Conservation (phyloP, 1,140 invertebrate species). For the Leptopilina clavipes region DNA sequence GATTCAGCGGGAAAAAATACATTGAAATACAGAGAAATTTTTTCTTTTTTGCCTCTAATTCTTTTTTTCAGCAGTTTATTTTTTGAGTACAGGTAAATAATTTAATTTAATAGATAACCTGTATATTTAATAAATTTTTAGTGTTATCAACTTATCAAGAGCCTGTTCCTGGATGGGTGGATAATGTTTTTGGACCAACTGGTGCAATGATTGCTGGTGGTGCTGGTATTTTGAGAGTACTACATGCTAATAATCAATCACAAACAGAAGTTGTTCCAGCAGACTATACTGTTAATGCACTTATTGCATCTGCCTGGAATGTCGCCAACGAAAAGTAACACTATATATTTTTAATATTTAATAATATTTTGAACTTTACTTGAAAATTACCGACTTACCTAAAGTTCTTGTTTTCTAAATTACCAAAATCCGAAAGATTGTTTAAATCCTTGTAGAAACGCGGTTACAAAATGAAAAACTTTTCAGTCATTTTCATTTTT, state of each 20-base stretch:
- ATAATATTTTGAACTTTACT: not conserved
- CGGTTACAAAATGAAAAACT: no score
- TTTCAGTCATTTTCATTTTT: no score
- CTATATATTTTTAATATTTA: constrained; percentile 10
- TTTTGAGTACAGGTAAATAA: not conserved
- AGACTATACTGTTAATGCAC: constrained; percentile 82
- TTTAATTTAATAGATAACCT: constrained; percentile 2
- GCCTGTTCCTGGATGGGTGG: constrained; percentile 81
- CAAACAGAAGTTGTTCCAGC: constrained; percentile 84
- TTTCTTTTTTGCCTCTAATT: no score
- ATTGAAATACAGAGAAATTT: no score
- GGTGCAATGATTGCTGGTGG: constrained; percentile 77
- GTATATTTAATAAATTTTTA: constrained; percentile 45
- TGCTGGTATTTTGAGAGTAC: constrained; percentile 79
- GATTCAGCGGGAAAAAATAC: no score
- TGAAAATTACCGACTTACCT: not conserved
- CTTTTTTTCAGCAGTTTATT: not conserved
- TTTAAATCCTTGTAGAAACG: no score
- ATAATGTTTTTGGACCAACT: constrained; percentile 86
- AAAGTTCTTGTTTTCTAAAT: not conserved
- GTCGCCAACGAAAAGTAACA: constrained; percentile 73
- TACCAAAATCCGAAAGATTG: no score
- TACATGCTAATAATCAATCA: constrained; percentile 74
- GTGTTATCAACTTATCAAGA: constrained; percentile 68
- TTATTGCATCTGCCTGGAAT: constrained; percentile 81